Percentiles rank a stretch among this genome's conserved stretches.
Evolutionary conservation across 2,888 invertebrate species (phyloP).

Genomic region (Hecatera dysodea): DNA sequence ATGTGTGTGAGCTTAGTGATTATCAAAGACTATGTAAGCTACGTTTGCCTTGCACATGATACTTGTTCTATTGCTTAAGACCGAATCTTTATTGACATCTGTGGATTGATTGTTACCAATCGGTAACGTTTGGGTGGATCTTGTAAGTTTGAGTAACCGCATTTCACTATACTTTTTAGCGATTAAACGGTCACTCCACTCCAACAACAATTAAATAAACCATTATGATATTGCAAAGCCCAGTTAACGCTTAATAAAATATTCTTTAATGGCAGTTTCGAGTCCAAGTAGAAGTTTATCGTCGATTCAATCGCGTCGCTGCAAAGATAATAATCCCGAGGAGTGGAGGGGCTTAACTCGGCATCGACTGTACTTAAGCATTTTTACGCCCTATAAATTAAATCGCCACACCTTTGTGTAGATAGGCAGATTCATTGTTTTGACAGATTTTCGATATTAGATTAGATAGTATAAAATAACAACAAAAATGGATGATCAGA

Average conservation of each 20-base stretch:
- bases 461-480: too few species aligned
- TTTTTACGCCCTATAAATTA: slow-evolving; percentile 60
- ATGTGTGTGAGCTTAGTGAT: not conserved
- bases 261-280: slow-evolving; percentile 67
- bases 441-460: not conserved
- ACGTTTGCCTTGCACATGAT: not conserved
- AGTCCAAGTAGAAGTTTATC: slow-evolving; percentile 69
- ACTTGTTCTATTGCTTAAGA: not conserved
- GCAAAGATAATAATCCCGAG: slow-evolving; percentile 69
- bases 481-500: too few species aligned
- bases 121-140: not conserved
- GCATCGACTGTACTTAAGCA: slow-evolving; percentile 56
- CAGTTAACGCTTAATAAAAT: slow-evolving; percentile 64
- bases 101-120: not conserved
- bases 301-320: slow-evolving; percentile 69
- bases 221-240: slow-evolving; percentile 41
- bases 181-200: not conserved
- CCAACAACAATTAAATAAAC: slow-evolving; percentile 31
- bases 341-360: slow-evolving; percentile 64
- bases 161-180: not conserved
- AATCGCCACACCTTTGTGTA: slow-evolving; percentile 21
- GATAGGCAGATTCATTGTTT: slow-evolving; percentile 1
- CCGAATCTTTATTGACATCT: not conserved
- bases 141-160: not conserved
- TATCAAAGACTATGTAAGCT: slow-evolving; percentile 11